Evolutionary conservation across 2,888 invertebrate genomes (phyloP).

Genomic region (Steromphala cineraria): DNA sequence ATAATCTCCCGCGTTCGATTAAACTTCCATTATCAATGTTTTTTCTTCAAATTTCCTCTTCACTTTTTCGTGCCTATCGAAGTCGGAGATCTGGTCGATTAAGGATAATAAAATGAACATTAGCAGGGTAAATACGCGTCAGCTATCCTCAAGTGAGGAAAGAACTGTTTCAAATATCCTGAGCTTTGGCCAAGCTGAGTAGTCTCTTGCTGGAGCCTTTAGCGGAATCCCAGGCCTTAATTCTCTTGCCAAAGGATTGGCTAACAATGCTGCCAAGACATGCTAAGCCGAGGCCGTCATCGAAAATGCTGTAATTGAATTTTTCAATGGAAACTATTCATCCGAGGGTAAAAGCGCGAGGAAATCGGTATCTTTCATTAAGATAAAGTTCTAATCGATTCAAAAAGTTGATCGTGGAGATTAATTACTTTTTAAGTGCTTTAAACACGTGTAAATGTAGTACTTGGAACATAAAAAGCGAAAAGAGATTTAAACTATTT

Average conservation of each 20-base stretch:
- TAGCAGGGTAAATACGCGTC: constrained; percentile 2
- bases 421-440: too few species aligned
- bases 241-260: not conserved
- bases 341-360: not conserved
- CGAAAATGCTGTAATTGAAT: not conserved
- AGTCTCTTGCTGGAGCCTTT: not conserved
- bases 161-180: constrained; percentile 1
- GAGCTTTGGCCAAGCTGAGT: not conserved
- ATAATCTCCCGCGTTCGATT: constrained; percentile 1
- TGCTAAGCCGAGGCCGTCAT: not conserved
- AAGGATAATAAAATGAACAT: constrained; percentile 5
- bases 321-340: not conserved
- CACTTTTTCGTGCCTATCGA: constrained; percentile 2
- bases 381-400: not conserved
- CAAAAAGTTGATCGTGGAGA: too few species aligned
- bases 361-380: not conserved
- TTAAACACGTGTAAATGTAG: too few species aligned
- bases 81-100: not conserved
- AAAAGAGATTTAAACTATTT: too few species aligned
- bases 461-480: too few species aligned
- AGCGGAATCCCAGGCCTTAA: not conserved
- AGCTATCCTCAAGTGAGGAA: not conserved
- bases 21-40: not conserved
- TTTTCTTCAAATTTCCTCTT: constrained; percentile 3
- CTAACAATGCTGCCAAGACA: not conserved